Percentiles rank a stretch among this genome's conserved stretches.
Conservation (phyloP, 2,113 vertebrate species). For the Balaeniceps rex region DNA sequence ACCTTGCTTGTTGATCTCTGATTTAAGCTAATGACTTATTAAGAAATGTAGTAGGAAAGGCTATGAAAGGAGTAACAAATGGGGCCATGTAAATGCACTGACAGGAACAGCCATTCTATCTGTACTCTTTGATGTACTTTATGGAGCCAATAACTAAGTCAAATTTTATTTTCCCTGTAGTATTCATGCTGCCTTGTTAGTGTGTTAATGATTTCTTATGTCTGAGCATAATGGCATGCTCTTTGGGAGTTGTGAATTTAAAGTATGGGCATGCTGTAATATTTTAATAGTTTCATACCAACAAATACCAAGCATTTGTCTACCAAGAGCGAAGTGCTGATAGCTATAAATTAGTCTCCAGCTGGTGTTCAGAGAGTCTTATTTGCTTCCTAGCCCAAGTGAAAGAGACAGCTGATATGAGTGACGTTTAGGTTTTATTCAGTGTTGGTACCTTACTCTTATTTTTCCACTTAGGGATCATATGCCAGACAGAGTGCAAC, state of each 20-base stretch:
- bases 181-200: slow-evolving; percentile 10
- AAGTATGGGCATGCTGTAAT: background rate
- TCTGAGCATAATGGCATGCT: background rate
- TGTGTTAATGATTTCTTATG: slow-evolving; percentile 1
- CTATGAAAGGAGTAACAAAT: background rate
- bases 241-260: background rate
- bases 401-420: background rate
- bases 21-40: background rate
- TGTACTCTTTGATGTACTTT: background rate
- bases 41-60: background rate
- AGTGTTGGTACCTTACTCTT: background rate
- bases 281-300: background rate
- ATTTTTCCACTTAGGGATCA: background rate
- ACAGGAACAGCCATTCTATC: background rate
- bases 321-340: background rate
- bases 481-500: background rate
- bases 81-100: background rate
- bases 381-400: background rate
- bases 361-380: background rate
- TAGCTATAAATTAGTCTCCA: background rate
- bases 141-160: background rate
- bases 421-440: background rate
- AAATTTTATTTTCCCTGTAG: slow-evolving; percentile 28
- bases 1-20: background rate
- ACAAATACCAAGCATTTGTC: background rate